A percentile compares a stretch with the other conserved stretches of the same genome.
Conservation (phyloP, 2,113 vertebrate genomes). For the Petrocephalus microphthalmus region DNA sequence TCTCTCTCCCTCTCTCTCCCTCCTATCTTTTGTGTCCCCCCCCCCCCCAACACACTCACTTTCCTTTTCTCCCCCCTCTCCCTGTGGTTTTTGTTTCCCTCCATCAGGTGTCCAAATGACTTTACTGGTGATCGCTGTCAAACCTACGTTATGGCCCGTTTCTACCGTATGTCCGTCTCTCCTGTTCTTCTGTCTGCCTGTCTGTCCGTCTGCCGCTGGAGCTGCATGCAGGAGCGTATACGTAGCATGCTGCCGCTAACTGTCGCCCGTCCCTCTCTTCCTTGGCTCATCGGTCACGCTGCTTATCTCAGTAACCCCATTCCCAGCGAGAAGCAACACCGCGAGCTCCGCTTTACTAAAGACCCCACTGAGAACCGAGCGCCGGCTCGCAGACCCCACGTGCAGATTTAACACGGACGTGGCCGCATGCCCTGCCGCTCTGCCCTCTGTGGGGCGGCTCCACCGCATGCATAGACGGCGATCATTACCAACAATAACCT, state of each 20-base stretch:
- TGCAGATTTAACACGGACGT: neutral
- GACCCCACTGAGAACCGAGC: neutral
- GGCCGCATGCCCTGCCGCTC: neutral
- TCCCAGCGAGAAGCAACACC: neutral
- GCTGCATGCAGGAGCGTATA: constrained; percentile 15
- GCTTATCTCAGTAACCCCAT: neutral
- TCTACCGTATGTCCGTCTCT: constrained; percentile 98
- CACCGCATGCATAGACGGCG: neutral
- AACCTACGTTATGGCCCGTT: constrained; percentile 98
- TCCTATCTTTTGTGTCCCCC: constrained; percentile 37
- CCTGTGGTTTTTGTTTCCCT: constrained; percentile 61
- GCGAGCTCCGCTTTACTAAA: neutral
- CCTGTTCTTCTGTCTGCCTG: constrained; percentile 56
- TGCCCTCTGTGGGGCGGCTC: neutral
- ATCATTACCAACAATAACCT: neutral
- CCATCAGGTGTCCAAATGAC: constrained; percentile 99
- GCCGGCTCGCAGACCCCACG: neutral
- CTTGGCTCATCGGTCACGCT: neutral
- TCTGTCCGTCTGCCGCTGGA: constrained; percentile 43
- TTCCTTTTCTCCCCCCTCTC: constrained; percentile 37
- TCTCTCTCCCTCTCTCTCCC: constrained; percentile 28
- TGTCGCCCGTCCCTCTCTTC: constrained; percentile 19
- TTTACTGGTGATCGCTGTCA: constrained; percentile 99
- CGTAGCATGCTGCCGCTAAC: constrained; percentile 22
- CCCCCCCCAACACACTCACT: constrained; percentile 14